phyloP scores from a whole-genome alignment of 92 coral and sea anemone species.

The Micromussa lordhowensis region DNA sequence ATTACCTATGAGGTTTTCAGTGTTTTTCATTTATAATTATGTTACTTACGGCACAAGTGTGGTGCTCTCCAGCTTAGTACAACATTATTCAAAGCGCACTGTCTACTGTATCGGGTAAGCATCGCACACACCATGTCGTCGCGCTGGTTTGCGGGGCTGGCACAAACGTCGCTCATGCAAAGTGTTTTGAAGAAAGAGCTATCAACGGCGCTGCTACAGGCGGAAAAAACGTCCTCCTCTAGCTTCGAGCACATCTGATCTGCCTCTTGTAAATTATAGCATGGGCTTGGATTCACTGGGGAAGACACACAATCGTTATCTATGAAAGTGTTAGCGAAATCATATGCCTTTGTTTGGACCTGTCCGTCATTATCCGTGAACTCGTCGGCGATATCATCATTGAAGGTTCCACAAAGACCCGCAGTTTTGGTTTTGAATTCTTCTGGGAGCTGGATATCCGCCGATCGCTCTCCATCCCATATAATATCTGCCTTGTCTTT shows the following conservation, averaged over 20 bases:
- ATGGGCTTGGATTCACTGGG: neutral
- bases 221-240: constrained; percentile 42
- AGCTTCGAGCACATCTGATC: constrained; percentile 46
- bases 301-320: neutral
- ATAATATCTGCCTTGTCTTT: constrained; percentile 48
- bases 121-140: constrained; percentile 71
- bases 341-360: neutral
- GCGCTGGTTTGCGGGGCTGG: constrained; percentile 48
- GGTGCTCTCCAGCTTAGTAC: constrained; percentile 70
- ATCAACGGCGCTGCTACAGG: constrained; percentile 60
- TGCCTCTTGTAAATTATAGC: neutral
- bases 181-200: constrained; percentile 53
- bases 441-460: constrained; percentile 80
- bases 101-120: constrained; percentile 73
- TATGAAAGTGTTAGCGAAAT: constrained; percentile 1
- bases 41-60: constrained; percentile 80
- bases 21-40: neutral
- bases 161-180: constrained; percentile 86
- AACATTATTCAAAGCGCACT: constrained; percentile 64
- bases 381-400: constrained; percentile 80
- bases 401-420: constrained; percentile 93
- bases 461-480: constrained; percentile 75
- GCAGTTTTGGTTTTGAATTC: constrained; percentile 62
- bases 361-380: neutral
- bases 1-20: neutral